Conservation (phyloP, 2,888 invertebrate species). For the Philhelius pedissequus region DNA sequence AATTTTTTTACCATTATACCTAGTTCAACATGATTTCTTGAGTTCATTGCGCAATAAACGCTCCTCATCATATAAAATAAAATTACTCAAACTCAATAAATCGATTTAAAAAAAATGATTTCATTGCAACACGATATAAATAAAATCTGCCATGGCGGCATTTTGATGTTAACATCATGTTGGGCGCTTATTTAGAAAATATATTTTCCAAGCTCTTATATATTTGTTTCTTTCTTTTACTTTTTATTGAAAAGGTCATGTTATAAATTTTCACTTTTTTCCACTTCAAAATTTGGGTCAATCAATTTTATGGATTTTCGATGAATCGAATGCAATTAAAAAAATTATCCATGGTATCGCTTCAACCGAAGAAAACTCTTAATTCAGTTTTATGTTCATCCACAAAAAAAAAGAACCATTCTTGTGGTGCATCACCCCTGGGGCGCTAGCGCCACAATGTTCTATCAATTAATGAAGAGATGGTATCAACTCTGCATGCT, state of each 20-base stretch:
- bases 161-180: neutral
- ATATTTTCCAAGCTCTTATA: neutral
- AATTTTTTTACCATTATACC: neutral
- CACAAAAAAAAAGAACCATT: neutral
- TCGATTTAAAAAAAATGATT: neutral
- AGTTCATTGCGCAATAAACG: neutral
- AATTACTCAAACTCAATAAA: neutral
- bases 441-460: slow-evolving; percentile 3
- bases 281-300: neutral
- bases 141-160: neutral
- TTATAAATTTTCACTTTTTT: neutral
- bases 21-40: neutral
- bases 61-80: neutral
- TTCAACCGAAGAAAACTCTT: neutral
- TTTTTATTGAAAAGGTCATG: neutral
- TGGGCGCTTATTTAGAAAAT: neutral
- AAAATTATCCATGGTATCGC: neutral
- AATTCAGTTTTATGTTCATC: neutral
- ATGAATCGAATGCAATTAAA: neutral
- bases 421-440: neutral
- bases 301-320: neutral
- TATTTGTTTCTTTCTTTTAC: neutral
- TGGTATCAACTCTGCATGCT: slow-evolving; percentile 36
- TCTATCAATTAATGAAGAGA: slow-evolving; percentile 47
- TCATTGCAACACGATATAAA: neutral